These are phyloP conservation scores for Hemibagrus guttatus DNA, from an alignment of 2,797 vertebrate species.

Conservation along the genomic window DNA sequence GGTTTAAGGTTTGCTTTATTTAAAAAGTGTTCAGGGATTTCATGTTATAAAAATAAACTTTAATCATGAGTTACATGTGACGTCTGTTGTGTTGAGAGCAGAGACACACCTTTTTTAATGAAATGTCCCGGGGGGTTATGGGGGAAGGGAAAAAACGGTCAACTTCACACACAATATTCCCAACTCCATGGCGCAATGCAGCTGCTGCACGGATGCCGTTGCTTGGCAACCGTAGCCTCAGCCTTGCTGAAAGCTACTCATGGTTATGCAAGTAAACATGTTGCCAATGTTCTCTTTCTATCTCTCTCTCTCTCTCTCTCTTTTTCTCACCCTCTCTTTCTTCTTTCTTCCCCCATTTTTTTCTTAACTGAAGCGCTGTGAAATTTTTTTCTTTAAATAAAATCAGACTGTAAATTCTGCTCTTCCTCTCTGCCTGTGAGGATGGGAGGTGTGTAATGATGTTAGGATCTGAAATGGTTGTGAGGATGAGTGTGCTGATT, in stretches of 20 bases:
- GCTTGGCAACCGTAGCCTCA: conserved; percentile 54
- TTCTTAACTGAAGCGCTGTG: background rate
- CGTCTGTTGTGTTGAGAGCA: conserved; percentile 2
- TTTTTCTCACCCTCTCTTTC: conserved; percentile 40
- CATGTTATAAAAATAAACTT: conserved; percentile 1
- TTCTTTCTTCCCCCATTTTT: conserved; percentile 58
- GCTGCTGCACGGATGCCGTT: conserved; percentile 58
- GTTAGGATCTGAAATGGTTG: conserved; percentile 11
- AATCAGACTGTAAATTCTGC: background rate
- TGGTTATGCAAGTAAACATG: conserved; percentile 57
- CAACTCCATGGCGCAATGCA: conserved; percentile 61
- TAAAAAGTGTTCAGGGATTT: conserved; percentile 8
- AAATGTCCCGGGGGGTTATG: conserved; percentile 32
- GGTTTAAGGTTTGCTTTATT: conserved; percentile 8
- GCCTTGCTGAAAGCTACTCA: conserved; percentile 52
- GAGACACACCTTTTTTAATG: conserved; percentile 32
- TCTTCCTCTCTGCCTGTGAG: conserved; percentile 1
- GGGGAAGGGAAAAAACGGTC: conserved; percentile 37
- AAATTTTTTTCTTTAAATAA: conserved; percentile 20
- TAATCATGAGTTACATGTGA: background rate
- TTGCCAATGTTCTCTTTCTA: conserved; percentile 41
- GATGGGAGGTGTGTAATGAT: conserved; percentile 13
- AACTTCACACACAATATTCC: conserved; percentile 49
- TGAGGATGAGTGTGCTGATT: conserved; percentile 24
- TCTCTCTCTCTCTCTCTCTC: conserved; percentile 46